Evolutionary conservation across 2,888 invertebrate genomes (phyloP), one percentile per base, ranked within the genome.

Genomic region (Boloria euphrosyne): DNA sequence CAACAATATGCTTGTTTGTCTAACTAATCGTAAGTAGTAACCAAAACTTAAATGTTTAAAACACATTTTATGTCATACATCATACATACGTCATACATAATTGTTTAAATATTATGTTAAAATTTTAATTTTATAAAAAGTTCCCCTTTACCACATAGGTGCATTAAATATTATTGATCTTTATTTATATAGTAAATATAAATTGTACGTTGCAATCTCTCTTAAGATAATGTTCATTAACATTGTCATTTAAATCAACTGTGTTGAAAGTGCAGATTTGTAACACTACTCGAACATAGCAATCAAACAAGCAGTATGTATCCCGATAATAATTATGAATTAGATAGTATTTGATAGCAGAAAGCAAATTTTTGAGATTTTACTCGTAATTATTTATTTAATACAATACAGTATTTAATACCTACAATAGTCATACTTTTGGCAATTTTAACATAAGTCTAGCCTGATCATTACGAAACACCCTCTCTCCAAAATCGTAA

Each of bases 261-360:
- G 65, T 68, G 65, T 65, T 50, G 69, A 65, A 69, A 62, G 65
- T 61, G 67, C 59, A 59, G 53, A 65, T 67, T 65, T 68, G 65
- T 65, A 46, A 62, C 52, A 65, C 54, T 65, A 51, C 46, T 54
- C 14, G 54, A 44, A 59, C 69, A 67, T 65, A 59, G 65, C 59
- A 62, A 58, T 65, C 51, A 60, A 67, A 67, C 67, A 31, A 59
- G 59, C 62, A 51, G 18, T 49, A 54, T 43, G 2, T 22, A 22
- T 22, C 22, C 27, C 22, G 57, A 57, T 22, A 16, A 57, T 57
- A n/a, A n/a, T n/a, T n/a, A n/a, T n/a, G 14, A 46, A 6, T 46
- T n/a, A 3, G 43, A 18, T 38, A 16, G 31, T 38, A 18, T 50
- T 50, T 7, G 13, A 18, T 13, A 18, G 17, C 18, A 50, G 17